These are phyloP conservation scores for Triplophysa yarkandensis DNA, from an alignment of 2,797 vertebrate species.

Conservation along the genomic window DNA sequence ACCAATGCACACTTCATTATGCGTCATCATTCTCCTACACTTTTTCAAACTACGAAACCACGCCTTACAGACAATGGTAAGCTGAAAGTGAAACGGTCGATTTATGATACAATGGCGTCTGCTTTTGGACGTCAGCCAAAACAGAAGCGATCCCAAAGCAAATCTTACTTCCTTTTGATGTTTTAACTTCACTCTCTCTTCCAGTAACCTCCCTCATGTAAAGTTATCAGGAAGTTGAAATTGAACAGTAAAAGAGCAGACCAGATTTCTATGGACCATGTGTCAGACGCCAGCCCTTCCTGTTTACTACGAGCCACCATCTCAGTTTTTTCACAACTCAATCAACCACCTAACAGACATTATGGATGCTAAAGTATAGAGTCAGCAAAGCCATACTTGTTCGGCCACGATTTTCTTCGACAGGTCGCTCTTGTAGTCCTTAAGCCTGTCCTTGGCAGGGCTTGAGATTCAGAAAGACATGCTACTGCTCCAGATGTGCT, in stretches of 20 bases:
- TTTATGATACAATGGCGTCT: slow-evolving; percentile 9
- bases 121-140: slow-evolving; percentile 10
- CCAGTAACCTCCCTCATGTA: background rate
- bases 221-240: slow-evolving; percentile 35
- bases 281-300: slow-evolving; percentile 57
- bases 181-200: background rate
- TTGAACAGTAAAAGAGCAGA: slow-evolving; percentile 37
- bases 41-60: background rate
- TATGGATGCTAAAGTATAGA: slow-evolving; percentile 42
- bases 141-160: background rate
- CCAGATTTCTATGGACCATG: slow-evolving; percentile 9
- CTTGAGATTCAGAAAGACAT: slow-evolving; percentile 66
- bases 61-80: slow-evolving; percentile 20
- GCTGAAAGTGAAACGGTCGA: slow-evolving; percentile 17
- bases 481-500: slow-evolving; percentile 62
- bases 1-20: slow-evolving; percentile 1
- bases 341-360: background rate
- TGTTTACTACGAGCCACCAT: slow-evolving; percentile 53
- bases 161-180: background rate
- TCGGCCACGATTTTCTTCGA: slow-evolving; percentile 60
- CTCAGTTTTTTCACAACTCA: background rate
- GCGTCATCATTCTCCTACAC: slow-evolving; percentile 3
- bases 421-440: slow-evolving; percentile 56
- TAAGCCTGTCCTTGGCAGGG: slow-evolving; percentile 58
- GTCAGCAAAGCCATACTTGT: slow-evolving; percentile 59